phyloP scores from a whole-genome alignment of 2,888 invertebrate genomes.

The Theodoxus fluviatilis region DNA sequence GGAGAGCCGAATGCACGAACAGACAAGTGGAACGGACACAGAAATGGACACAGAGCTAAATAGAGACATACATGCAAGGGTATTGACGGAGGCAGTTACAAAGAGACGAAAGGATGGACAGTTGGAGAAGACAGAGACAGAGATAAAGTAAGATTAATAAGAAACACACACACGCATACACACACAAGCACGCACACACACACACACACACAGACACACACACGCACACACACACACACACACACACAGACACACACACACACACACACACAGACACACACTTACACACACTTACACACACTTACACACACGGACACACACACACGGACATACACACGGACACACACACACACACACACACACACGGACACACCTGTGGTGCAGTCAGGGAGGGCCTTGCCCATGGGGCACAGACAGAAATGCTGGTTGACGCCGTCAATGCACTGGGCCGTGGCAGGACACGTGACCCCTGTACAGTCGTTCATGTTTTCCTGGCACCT shows the following conservation, averaged over 20 bases:
- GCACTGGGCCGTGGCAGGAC: conserved; percentile 66
- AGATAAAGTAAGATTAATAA: not conserved
- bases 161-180: conserved; percentile 25
- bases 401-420: conserved; percentile 96
- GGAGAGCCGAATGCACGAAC: too few relatives aligned
- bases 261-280: too few relatives aligned
- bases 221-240: conserved; percentile 28
- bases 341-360: too few relatives aligned
- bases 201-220: not conserved
- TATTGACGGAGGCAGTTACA: too few relatives aligned
- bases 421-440: conserved; percentile 74
- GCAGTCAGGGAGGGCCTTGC: conserved; percentile 94
- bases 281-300: too few relatives aligned
- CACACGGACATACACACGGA: too few relatives aligned
- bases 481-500: conserved; percentile 63
- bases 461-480: conserved; percentile 85
- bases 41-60: too few relatives aligned
- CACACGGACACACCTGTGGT: conserved; percentile 84
- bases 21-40: too few relatives aligned
- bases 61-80: too few relatives aligned
- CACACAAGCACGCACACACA: not conserved
- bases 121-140: not conserved
- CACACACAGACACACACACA: not conserved
- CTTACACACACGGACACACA: not conserved
- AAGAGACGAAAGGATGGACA: too few relatives aligned